Conservation (phyloP, 2,113 vertebrate genomes). For the Antechinus stuartii region DNA sequence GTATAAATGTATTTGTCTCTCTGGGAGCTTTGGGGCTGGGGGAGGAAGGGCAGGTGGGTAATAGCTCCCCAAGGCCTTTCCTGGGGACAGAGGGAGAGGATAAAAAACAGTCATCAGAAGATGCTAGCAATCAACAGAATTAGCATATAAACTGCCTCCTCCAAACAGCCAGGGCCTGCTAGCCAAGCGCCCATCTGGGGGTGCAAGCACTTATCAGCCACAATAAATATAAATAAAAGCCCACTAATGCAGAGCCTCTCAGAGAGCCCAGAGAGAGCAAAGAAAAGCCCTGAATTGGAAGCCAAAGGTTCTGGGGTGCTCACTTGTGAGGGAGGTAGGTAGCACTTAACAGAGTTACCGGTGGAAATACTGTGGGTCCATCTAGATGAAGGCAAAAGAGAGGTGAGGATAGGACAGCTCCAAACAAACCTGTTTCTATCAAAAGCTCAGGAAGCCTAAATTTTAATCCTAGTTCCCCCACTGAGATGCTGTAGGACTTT, state of each 20-base stretch:
- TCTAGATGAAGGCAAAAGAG: neutral
- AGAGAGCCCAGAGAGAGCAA: neutral
- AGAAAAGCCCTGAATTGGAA: neutral
- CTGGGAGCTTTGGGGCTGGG: slow-evolving; percentile 21
- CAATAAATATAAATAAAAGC: slow-evolving; percentile 57
- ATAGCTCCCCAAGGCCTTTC: slow-evolving; percentile 28
- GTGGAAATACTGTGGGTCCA: neutral
- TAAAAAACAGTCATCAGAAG: slow-evolving; percentile 40
- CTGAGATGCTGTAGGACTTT: neutral
- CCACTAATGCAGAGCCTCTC: slow-evolving; percentile 12
- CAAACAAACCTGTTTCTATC: neutral
- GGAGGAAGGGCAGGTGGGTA: slow-evolving; percentile 52
- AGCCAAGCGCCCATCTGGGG: slow-evolving; percentile 53
- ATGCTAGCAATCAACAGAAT: slow-evolving; percentile 65
- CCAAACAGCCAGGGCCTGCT: slow-evolving; percentile 25
- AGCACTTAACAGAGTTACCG: neutral
- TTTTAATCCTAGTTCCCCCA: too few species aligned
- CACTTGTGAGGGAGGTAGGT: neutral
- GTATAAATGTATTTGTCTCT: slow-evolving; percentile 70
- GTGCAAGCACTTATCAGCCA: slow-evolving; percentile 38
- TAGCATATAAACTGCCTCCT: slow-evolving; percentile 76
- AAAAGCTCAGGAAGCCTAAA: neutral
- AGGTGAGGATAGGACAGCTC: fast-evolving
- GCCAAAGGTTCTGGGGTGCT: neutral
- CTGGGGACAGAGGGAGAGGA: slow-evolving; percentile 56